Conservation (phyloP, 2,888 invertebrate species). For the Phengaris alcon region DNA sequence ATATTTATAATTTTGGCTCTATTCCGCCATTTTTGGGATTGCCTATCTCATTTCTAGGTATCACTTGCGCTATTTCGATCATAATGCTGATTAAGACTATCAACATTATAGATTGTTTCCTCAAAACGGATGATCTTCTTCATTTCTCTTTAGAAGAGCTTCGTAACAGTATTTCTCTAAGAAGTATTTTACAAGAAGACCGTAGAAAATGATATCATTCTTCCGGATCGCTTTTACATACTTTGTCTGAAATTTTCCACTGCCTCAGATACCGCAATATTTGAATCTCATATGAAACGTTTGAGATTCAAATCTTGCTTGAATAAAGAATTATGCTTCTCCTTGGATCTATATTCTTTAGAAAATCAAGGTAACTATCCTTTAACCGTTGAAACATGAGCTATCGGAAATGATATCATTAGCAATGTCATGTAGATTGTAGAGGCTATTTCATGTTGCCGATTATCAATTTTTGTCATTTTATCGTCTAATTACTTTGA, state of each 20-base stretch:
- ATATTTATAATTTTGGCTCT: not conserved
- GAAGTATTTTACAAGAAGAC: too few relatives aligned
- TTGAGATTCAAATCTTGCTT: not conserved
- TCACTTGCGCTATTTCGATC: too few relatives aligned
- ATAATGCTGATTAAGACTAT: too few relatives aligned
- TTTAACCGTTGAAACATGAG: not conserved
- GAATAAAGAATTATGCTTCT: not conserved
- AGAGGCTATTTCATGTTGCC: not conserved
- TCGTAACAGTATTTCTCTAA: too few relatives aligned
- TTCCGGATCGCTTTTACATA: too few relatives aligned
- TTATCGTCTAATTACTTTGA: conserved; percentile 26
- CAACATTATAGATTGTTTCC: too few relatives aligned
- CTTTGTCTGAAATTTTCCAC: too few relatives aligned
- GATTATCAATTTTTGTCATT: conserved; percentile 23
- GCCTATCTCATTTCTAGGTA: not conserved
- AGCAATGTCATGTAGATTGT: conserved; percentile 5
- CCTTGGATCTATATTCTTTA: not conserved
- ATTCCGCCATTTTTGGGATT: not conserved
- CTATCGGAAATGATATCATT: not conserved
- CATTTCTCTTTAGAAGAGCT: too few relatives aligned
- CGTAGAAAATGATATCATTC: too few relatives aligned
- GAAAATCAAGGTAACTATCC: not conserved
- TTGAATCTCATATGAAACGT: not conserved
- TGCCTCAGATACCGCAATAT: not conserved
- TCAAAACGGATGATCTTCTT: too few relatives aligned